phyloP scores from a whole-genome alignment of 2,888 invertebrate species.

The Encarsia formosa region DNA sequence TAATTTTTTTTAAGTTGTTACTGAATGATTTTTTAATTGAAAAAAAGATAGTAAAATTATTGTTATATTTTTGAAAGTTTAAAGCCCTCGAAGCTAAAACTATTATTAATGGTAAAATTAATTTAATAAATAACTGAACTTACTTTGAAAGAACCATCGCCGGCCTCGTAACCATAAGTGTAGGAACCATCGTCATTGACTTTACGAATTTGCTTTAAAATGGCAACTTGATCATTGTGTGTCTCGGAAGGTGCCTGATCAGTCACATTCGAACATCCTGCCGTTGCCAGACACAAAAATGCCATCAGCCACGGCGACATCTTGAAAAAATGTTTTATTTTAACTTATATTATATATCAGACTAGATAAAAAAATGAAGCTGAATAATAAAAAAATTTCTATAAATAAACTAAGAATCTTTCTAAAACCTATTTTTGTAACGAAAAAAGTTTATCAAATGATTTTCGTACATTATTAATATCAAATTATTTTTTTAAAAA shows the following conservation, averaged over 20 bases:
- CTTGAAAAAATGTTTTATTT: slow-evolving; percentile 42
- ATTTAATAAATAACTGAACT: slow-evolving; percentile 21
- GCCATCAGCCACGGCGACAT: slow-evolving; percentile 51
- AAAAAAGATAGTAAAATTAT: neutral
- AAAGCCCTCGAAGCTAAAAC: too few species aligned
- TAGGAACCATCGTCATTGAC: slow-evolving; percentile 81
- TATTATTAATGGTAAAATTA: too few species aligned
- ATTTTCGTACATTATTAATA: too few species aligned
- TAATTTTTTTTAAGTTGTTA: too few species aligned
- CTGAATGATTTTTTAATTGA: neutral
- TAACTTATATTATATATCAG: too few species aligned
- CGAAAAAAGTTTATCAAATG: too few species aligned
- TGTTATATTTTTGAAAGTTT: too few species aligned
- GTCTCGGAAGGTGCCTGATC: slow-evolving; percentile 56
- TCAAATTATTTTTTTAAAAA: too few species aligned
- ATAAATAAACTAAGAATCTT: too few species aligned
- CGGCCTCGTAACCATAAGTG: slow-evolving; percentile 80
- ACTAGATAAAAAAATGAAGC: too few species aligned
- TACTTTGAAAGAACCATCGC: slow-evolving; percentile 76
- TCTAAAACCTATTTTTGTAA: too few species aligned
- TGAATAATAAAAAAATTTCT: too few species aligned
- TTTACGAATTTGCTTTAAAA: slow-evolving; percentile 75
- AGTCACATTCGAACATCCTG: slow-evolving; percentile 47
- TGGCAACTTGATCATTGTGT: slow-evolving; percentile 68
- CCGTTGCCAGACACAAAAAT: slow-evolving; percentile 47